A percentile compares a stretch with the other conserved stretches of the same genome.
Evolutionary conservation across 1,140 invertebrate species (phyloP).

Genomic region (Marisa cornuarietis): DNA sequence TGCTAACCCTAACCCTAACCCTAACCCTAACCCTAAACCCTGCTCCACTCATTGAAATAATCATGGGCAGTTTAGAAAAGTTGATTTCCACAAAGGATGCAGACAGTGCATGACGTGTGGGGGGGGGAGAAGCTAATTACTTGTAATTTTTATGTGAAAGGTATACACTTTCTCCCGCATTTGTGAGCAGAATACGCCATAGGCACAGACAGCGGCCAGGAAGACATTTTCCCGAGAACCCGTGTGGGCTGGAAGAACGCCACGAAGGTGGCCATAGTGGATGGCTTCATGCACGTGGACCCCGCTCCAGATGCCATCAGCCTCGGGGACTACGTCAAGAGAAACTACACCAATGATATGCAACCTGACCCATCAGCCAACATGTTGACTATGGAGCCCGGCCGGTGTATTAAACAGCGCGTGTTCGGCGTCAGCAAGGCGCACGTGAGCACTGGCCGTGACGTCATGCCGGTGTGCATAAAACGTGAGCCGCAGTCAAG

Average conservation of each 20-base stretch:
- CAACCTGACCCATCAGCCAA: slow-evolving; percentile 13
- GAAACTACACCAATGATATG: neutral
- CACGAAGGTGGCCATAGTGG: slow-evolving; percentile 13
- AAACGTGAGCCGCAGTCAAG: neutral
- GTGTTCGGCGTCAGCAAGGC: slow-evolving; percentile 18
- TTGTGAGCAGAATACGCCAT: neutral
- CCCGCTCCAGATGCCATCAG: neutral
- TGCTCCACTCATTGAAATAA: too few species aligned
- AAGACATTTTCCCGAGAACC: slow-evolving; percentile 6
- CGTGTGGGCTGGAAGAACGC: neutral
- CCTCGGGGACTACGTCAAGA: slow-evolving; percentile 11
- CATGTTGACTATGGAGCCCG: slow-evolving; percentile 9
- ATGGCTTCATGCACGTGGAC: slow-evolving; percentile 12
- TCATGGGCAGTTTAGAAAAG: too few species aligned
- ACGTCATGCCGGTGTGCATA: neutral
- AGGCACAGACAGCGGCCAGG: neutral
- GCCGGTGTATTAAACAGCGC: neutral
- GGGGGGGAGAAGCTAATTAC: too few species aligned
- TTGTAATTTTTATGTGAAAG: too few species aligned
- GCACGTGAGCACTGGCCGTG: neutral
- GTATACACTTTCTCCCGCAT: neutral
- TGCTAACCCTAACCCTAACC: too few species aligned
- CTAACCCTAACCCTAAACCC: too few species aligned
- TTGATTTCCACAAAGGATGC: too few species aligned
- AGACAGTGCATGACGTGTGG: too few species aligned